A percentile compares a stretch with the other conserved stretches of the same genome.
Conservation (phyloP, 2,797 vertebrate species). For the Scarus forsteni region DNA sequence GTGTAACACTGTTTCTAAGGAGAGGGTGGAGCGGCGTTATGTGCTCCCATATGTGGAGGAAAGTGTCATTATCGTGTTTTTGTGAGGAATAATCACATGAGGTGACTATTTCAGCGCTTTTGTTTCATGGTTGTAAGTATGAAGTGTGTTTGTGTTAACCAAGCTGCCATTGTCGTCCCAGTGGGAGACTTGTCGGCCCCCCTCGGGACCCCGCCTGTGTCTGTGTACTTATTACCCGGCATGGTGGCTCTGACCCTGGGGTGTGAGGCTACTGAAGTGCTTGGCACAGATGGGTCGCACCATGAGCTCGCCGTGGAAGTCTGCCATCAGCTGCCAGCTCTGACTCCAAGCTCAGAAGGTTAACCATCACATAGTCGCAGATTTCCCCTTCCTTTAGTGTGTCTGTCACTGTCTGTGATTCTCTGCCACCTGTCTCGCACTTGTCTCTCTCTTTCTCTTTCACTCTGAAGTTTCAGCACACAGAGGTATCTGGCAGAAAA, state of each 20-base stretch:
- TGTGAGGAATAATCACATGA: constrained; percentile 26
- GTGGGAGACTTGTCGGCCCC: constrained; percentile 80
- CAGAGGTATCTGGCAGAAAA: constrained; percentile 64
- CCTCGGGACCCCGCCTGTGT: constrained; percentile 75
- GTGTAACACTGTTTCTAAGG: constrained; percentile 60
- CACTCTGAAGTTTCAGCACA: constrained; percentile 34
- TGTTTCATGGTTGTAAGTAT: constrained; percentile 10
- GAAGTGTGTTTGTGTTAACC: constrained; percentile 62
- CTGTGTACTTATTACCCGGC: constrained; percentile 77
- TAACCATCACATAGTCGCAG: constrained; percentile 71
- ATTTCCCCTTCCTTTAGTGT: constrained; percentile 68
- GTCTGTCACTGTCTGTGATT: constrained; percentile 43
- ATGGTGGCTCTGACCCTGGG: constrained; percentile 70
- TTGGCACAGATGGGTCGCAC: constrained; percentile 81
- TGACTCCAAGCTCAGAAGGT: constrained; percentile 68
- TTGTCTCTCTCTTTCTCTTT: constrained; percentile 22
- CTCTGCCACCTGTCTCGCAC: constrained; percentile 28
- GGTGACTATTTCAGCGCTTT: constrained; percentile 16
- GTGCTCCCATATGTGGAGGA: constrained; percentile 32
- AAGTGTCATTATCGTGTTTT: constrained; percentile 51
- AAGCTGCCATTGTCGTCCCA: constrained; percentile 82
- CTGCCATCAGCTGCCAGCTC: constrained; percentile 62
- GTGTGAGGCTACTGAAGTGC: constrained; percentile 79
- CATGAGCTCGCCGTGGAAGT: constrained; percentile 63
- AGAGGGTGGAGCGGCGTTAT: constrained; percentile 46